phyloP scores from a whole-genome alignment of 2,797 vertebrate species.

The Diglossa cyanea region DNA sequence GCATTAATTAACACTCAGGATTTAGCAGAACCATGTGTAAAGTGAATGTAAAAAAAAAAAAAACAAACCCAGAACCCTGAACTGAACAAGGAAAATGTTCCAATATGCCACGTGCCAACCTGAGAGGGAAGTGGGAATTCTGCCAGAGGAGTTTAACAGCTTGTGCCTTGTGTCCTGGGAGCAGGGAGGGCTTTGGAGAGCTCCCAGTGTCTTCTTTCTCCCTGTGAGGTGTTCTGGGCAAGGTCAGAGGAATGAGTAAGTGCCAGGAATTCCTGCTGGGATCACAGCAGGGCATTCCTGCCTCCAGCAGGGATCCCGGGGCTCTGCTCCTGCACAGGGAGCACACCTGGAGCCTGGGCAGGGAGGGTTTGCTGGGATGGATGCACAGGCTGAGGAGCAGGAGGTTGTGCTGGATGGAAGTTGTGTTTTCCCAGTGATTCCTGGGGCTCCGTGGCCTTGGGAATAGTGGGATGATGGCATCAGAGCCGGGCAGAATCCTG shows the following conservation, averaged over 20 bases:
- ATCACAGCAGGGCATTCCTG: rapidly evolving
- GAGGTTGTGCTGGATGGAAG: not conserved
- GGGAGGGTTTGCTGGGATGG: not conserved
- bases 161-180: not conserved
- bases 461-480: rapidly evolving
- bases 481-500: not conserved
- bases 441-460: rapidly evolving
- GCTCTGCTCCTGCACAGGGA: not conserved
- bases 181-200: rapidly evolving
- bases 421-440: not conserved
- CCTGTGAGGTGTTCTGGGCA: rapidly evolving
- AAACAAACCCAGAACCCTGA: not conserved
- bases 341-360: not conserved
- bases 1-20: not conserved
- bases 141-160: not conserved
- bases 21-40: not conserved
- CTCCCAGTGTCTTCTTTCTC: not conserved
- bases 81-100: not conserved
- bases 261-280: rapidly evolving
- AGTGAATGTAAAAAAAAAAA: too few relatives aligned
- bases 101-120: not conserved
- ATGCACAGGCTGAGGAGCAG: rapidly evolving
- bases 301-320: not conserved
- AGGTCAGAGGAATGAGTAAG: not conserved
- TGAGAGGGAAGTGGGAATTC: not conserved